Evolutionary conservation across 2,113 vertebrate species (phyloP), one percentile per base, ranked within the genome.

Genomic region (Catagonus wagneri): DNA sequence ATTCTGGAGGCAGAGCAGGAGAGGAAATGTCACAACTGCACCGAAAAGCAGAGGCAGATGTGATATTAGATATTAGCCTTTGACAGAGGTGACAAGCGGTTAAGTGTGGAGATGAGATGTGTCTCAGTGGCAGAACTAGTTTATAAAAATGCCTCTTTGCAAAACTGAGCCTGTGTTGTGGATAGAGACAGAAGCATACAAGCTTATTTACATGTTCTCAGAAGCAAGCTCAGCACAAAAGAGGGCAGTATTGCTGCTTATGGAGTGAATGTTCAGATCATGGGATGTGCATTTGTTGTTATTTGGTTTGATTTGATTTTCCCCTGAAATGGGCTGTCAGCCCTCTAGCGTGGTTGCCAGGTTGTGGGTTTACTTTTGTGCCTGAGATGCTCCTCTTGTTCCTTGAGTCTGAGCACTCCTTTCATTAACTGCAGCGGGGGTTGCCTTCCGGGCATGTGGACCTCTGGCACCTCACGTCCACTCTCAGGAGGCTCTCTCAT

Each of bases 401-500:
- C 23, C 23, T 16, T 15, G 14, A 20, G 23, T 50, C 50, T 7
- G 20, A n/a, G 1, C 19, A 56, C n/a, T 56, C 17, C 23, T 13
- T 8, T 56, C 54, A 65, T 3, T 58, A 20, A 60, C 29, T 5
- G 2, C 1, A 44, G 27, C 2, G 6, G 8, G 27, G 39, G 29
- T 15, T 63, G 12, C 3, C 13, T n/a, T 27, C 27, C 23, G 22
- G 10, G 27, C 0, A 0, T 19, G 6, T 0, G 9, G 6, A 75
- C 11, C 17, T 50, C 63, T 50, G 63, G 2, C 2, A 23, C 16
- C 22, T 44, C 56, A 23, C 34, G 15, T 52, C 25, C 23, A 36
- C 11, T 34, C 3, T 56, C 7, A 8, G 14, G 14, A n/a, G 25
- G 14, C 19, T 75, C 11, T 56, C 34, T 66, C n/a, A 36, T 17